Evolutionary conservation across 2,113 vertebrate species (phyloP).

Genomic region (Centropus bengalensis): DNA sequence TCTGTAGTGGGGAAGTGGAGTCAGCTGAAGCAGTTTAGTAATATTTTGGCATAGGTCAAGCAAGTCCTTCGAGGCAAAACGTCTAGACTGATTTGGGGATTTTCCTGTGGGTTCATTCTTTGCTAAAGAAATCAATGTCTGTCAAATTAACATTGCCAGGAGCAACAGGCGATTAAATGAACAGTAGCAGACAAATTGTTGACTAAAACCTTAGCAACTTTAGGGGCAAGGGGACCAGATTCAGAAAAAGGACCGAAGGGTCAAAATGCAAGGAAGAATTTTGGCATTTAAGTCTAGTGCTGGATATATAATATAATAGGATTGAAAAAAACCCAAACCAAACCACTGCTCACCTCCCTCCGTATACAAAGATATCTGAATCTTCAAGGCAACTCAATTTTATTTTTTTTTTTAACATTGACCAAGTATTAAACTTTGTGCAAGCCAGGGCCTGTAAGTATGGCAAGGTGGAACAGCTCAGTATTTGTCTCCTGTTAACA

Average conservation of each 20-base stretch:
- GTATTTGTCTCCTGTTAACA: not conserved
- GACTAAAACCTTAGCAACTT: not conserved
- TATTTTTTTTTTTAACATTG: not conserved
- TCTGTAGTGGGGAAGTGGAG: constrained; percentile 20
- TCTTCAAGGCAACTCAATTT: not conserved
- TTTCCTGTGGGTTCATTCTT: constrained; percentile 50
- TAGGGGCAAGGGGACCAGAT: not conserved
- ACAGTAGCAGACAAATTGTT: constrained; percentile 34
- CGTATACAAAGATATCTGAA: not conserved
- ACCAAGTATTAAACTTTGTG: not conserved
- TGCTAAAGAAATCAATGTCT: constrained; percentile 36
- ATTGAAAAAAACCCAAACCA: not conserved
- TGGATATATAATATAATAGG: not conserved
- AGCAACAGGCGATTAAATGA: constrained; percentile 8
- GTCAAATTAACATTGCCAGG: constrained; percentile 23
- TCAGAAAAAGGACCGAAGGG: not conserved
- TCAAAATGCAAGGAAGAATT: not conserved
- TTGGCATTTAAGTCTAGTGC: not conserved
- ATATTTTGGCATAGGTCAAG: constrained; percentile 43
- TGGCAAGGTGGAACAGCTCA: not conserved
- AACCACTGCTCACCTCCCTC: not conserved
- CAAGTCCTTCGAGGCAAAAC: constrained; percentile 57
- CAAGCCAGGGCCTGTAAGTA: not conserved
- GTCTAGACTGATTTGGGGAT: constrained; percentile 60
- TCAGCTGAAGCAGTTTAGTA: constrained; percentile 51